A percentile compares a stretch with the other conserved stretches of the same genome.
Conservation (phyloP, 1,140 invertebrate species). For the Brachionus manjavacas region DNA sequence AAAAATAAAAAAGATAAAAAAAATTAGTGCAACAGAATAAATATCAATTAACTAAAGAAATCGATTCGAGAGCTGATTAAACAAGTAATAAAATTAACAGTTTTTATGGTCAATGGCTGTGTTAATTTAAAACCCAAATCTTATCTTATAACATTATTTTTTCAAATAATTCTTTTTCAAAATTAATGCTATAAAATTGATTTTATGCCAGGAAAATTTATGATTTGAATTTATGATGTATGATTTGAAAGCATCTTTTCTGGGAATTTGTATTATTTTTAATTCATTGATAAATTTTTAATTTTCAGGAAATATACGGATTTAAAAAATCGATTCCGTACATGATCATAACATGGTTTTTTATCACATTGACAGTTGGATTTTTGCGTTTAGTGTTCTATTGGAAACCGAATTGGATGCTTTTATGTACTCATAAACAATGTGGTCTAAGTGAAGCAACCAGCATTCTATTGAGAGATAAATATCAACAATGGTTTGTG, state of each 20-base stretch:
- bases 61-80: too few relatives aligned
- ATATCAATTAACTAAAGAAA: too few relatives aligned
- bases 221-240: too few relatives aligned
- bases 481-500: constrained; percentile 42
- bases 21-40: too few relatives aligned
- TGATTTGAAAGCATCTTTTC: background rate
- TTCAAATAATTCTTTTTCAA: too few relatives aligned
- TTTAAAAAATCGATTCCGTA: constrained; percentile 61
- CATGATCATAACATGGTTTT: constrained; percentile 63
- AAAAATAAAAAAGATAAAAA: too few relatives aligned
- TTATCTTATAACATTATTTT: too few relatives aligned
- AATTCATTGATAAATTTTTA: background rate
- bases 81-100: too few relatives aligned
- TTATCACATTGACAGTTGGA: constrained; percentile 68
- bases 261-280: background rate
- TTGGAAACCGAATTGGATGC: constrained; percentile 74
- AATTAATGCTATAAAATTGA: too few relatives aligned
- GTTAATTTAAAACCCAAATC: too few relatives aligned
- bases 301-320: constrained; percentile 54
- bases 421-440: constrained; percentile 68
- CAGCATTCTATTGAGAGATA: constrained; percentile 65
- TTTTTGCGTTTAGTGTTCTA: constrained; percentile 73
- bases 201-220: too few relatives aligned
- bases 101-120: too few relatives aligned
- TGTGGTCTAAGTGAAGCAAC: constrained; percentile 70